A percentile compares a stretch with the other conserved stretches of the same genome.
Conservation (phyloP, 1,140 invertebrate genomes). For the Tribolium madens region DNA sequence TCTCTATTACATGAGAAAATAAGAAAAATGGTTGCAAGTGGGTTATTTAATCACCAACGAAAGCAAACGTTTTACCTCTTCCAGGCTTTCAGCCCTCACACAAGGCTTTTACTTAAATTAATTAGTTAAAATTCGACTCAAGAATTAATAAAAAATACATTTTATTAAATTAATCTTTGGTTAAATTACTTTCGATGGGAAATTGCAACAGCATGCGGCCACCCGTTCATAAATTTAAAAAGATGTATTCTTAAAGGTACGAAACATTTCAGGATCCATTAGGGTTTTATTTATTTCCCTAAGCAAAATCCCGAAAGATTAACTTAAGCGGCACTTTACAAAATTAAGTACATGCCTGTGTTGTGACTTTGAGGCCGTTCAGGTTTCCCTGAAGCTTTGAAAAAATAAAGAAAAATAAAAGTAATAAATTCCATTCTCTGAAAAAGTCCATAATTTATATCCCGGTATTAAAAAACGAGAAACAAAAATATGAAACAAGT, state of each 20-base stretch:
- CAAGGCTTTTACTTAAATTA: not conserved
- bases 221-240: not conserved
- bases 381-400: constrained; percentile 10
- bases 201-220: too few relatives aligned
- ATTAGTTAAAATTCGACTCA: not conserved
- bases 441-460: not conserved
- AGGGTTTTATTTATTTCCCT: constrained; percentile 24
- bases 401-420: constrained; percentile 20
- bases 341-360: constrained; percentile 34
- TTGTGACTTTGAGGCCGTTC: not conserved
- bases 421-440: not conserved
- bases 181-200: not conserved
- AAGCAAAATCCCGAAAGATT: constrained; percentile 28
- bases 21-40: not conserved
- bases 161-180: not conserved
- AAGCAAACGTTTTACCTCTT: not conserved
- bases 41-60: not conserved
- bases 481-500: constrained; percentile 33
- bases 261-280: constrained; percentile 14
- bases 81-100: not conserved
- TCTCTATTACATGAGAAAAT: not conserved
- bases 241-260: not conserved
- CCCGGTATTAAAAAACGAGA: constrained; percentile 14
- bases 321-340: constrained; percentile 26
- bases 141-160: not conserved